Evolutionary conservation across 2,113 vertebrate genomes (phyloP).

Genomic region (Planiliza haematocheilus): DNA sequence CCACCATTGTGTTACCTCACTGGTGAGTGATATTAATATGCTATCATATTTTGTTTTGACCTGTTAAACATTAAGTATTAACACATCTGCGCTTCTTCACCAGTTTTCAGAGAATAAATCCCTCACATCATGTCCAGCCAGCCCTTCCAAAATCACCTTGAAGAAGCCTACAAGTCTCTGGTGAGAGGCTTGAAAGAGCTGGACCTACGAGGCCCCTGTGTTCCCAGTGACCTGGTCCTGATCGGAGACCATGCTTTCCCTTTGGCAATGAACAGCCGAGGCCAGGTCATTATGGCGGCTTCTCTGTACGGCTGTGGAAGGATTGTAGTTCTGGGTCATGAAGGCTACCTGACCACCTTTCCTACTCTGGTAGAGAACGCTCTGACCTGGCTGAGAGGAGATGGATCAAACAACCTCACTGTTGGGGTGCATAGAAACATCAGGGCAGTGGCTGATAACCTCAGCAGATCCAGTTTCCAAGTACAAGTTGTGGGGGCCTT

Average conservation of each 20-base stretch:
- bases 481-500: constrained; percentile 65
- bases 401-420: constrained; percentile 47
- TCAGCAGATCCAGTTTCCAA: constrained; percentile 67
- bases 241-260: constrained; percentile 81
- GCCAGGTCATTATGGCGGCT: constrained; percentile 82
- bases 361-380: constrained; percentile 86
- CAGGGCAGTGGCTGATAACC: constrained; percentile 76
- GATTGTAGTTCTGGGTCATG: constrained; percentile 88
- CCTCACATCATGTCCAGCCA: constrained; percentile 45
- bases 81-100: too few relatives aligned
- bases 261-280: constrained; percentile 78
- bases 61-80: too few relatives aligned
- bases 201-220: constrained; percentile 56
- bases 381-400: constrained; percentile 87
- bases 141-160: background rate
- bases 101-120: too few relatives aligned
- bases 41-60: too few relatives aligned
- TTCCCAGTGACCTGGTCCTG: constrained; percentile 78
- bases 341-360: constrained; percentile 82
- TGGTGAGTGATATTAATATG: too few relatives aligned
- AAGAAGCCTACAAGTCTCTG: constrained; percentile 69
- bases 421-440: constrained; percentile 82
- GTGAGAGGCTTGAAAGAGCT: constrained; percentile 74
- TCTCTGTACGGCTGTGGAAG: constrained; percentile 85
- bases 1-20: too few relatives aligned